Conservation (phyloP, 2,888 invertebrate genomes). For the Tridacna crocea region DNA sequence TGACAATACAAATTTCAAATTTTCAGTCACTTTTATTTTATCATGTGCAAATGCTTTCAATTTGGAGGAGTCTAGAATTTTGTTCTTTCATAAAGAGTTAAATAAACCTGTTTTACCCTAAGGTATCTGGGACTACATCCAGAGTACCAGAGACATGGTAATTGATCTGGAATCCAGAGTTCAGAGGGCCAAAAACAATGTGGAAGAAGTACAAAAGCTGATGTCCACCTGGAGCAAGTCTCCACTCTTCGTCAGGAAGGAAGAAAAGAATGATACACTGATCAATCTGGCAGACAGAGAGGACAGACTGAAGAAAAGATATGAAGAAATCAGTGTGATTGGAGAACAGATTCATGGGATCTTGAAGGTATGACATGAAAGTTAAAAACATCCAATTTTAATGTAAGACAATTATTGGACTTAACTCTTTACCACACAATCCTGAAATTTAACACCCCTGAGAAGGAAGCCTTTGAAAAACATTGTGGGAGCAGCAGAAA, state of each 20-base stretch:
- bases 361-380: constrained; percentile 85
- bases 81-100: too few relatives aligned
- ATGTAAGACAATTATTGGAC: neutral
- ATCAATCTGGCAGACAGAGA: constrained; percentile 92
- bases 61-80: too few relatives aligned
- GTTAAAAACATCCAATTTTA: too few relatives aligned
- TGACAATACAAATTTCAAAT: too few relatives aligned
- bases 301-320: constrained; percentile 91
- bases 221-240: constrained; percentile 92
- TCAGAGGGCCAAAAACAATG: constrained; percentile 92
- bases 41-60: too few relatives aligned
- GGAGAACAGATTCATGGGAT: constrained; percentile 90
- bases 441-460: neutral
- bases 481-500: too few relatives aligned
- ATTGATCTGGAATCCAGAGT: constrained; percentile 92
- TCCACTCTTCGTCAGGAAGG: constrained; percentile 94
- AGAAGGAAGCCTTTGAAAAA: too few relatives aligned
- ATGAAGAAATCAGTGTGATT: constrained; percentile 90
- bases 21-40: too few relatives aligned
- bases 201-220: constrained; percentile 90
- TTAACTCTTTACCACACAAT: neutral
- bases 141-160: constrained; percentile 90
- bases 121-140: constrained; percentile 93
- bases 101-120: constrained; percentile 14
- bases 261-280: constrained; percentile 92